Conservation (phyloP, 2,888 invertebrate genomes). For the Netelia virgata region DNA sequence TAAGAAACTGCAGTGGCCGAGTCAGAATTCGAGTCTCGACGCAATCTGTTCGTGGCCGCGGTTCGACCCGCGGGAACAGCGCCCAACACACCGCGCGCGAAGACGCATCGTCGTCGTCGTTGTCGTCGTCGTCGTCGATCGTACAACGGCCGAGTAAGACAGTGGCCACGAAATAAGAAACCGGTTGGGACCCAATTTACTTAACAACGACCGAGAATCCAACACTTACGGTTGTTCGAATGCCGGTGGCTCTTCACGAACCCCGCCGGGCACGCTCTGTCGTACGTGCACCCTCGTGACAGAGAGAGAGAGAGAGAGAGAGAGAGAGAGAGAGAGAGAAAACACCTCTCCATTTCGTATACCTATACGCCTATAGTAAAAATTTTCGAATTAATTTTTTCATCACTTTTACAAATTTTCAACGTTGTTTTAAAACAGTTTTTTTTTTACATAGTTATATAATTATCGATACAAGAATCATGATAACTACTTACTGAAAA, state of each 20-base stretch:
- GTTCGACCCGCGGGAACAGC: not conserved
- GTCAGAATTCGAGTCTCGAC: constrained; percentile 23
- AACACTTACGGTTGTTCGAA: constrained; percentile 83
- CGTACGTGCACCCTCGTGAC: constrained; percentile 33
- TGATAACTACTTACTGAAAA: too few relatives aligned
- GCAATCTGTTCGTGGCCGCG: not conserved
- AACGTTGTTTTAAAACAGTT: too few relatives aligned
- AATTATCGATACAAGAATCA: too few relatives aligned
- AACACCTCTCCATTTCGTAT: constrained; percentile 13
- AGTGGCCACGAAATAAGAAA: constrained; percentile 85
- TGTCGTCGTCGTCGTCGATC: constrained; percentile 28
- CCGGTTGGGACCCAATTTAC: constrained; percentile 85
- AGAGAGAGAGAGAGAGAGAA: constrained; percentile 44
- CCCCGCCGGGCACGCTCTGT: constrained; percentile 45
- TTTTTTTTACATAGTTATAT: too few relatives aligned
- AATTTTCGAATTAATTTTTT: not conserved
- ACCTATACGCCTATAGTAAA: not conserved
- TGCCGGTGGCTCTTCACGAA: constrained; percentile 64
- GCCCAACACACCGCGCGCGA: constrained; percentile 3
- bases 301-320: constrained; percentile 47
- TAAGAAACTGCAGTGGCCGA: constrained; percentile 35
- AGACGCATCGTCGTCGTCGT: constrained; percentile 30
- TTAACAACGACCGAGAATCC: constrained; percentile 85
- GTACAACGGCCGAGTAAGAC: constrained; percentile 79
- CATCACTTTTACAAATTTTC: too few relatives aligned